Evolutionary conservation across 2,113 vertebrate species (phyloP), one percentile per base, ranked within the genome.

Genomic region (Carassius gibelio): DNA sequence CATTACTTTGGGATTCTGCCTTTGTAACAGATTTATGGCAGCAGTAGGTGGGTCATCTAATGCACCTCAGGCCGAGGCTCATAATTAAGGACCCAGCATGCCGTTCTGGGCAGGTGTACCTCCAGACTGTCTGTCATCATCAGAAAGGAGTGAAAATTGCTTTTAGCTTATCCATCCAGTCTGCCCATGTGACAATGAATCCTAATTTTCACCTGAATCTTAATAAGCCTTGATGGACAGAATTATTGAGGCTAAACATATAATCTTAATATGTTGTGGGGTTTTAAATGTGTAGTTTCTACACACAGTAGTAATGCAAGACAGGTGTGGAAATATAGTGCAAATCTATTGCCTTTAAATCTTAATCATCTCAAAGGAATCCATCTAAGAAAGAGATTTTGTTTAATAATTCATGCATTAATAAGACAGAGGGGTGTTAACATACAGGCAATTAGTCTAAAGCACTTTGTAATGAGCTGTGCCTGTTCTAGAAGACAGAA

Each of bases 81-180:
- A 90, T 93, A 90, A 94, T 93, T 90, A 93, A 93, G 81, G 74
- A 84, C 91, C 87, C 91, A 92, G 92, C 91, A 88, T 89, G 92
- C 77, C 23, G n/a, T 62, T 85, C 82, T 81, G 84, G 78, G 85
- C 66, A 92, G 90, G 87, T 88, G 86, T 87, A 79, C 23, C 26
- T 69, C 42, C 74, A 77, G 55, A 81, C 36, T 72, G 83, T 86
- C 83, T 88, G 90, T 83, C 79, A 91, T 86, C 89, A 50, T 26
- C 34, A 52, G 76, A 86, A 77, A 84, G 82, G 36, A 84, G 87
- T 83, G 90, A 89, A 55, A 11, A 17, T 62, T 57, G 50, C 52
- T 26, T 80, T 71, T 59, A 52, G 34, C 19, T 15, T 59, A 45
- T 74, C 30, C 59, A 48, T 71, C 82, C 21, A 88, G 88, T 82